These are phyloP conservation scores for Epinephelus coioides DNA, from an alignment of 2,797 vertebrate species.

Conservation along the genomic window DNA sequence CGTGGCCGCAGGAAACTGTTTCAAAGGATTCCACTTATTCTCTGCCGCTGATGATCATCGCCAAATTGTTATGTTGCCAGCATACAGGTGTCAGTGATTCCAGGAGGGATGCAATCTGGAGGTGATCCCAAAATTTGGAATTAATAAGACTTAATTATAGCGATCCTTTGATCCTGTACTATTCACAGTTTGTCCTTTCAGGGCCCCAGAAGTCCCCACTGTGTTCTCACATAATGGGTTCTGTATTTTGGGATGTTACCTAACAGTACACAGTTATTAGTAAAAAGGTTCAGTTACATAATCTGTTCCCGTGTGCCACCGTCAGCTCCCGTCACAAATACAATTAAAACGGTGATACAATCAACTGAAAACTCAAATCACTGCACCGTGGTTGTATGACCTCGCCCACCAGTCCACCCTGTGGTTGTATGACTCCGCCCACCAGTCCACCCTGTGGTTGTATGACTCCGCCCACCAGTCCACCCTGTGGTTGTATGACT, in stretches of 20 bases:
- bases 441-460: too few relatives aligned
- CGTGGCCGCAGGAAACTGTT: slow-evolving; percentile 14
- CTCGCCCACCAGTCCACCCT: too few relatives aligned
- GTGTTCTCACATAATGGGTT: slow-evolving; percentile 9
- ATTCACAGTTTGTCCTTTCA: slow-evolving; percentile 13
- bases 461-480: too few relatives aligned
- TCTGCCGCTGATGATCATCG: slow-evolving; percentile 6
- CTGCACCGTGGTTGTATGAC: too few relatives aligned
- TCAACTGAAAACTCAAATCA: background rate
- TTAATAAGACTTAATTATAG: slow-evolving; percentile 42
- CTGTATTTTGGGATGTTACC: slow-evolving; percentile 11
- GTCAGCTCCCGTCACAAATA: background rate
- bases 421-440: too few relatives aligned
- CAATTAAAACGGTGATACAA: slow-evolving; percentile 16
- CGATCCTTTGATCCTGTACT: slow-evolving; percentile 33
- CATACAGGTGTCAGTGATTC: slow-evolving; percentile 41
- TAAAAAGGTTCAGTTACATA: background rate
- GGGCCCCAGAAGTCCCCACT: background rate
- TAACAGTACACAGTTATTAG: background rate
- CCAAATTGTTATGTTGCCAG: slow-evolving; percentile 23
- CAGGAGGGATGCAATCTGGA: slow-evolving; percentile 35
- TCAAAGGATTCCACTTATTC: slow-evolving; percentile 20
- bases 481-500: too few relatives aligned
- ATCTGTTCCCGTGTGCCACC: slow-evolving; percentile 7
- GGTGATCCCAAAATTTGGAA: slow-evolving; percentile 27